Conservation (phyloP, 2,797 vertebrate species). For the Rhinophrynus dorsalis region DNA sequence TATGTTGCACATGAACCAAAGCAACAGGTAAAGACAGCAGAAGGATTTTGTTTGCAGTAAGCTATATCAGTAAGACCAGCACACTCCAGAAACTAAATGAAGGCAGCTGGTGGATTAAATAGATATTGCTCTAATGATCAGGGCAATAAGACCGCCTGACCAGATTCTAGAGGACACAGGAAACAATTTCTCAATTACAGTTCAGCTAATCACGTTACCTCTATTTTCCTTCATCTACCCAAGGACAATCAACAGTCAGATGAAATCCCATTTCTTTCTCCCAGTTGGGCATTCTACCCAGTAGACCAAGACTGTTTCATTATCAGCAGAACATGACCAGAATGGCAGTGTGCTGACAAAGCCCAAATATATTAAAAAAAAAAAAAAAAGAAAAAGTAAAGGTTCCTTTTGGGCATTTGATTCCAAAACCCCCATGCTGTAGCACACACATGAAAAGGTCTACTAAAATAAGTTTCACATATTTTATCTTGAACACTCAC, state of each 20-base stretch:
- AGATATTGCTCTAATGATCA: constrained; percentile 18
- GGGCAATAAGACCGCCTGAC: constrained; percentile 15
- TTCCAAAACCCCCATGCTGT: too few relatives aligned
- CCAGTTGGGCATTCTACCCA: constrained; percentile 25
- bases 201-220: constrained; percentile 25
- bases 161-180: constrained; percentile 31
- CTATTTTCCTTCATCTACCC: constrained; percentile 30
- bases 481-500: too few relatives aligned
- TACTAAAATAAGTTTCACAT: too few relatives aligned
- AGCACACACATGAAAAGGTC: too few relatives aligned
- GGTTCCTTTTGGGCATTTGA: too few relatives aligned
- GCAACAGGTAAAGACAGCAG: constrained; percentile 25
- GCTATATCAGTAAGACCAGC: constrained; percentile 26
- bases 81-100: constrained; percentile 14
- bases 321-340: constrained; percentile 14
- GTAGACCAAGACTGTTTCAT: constrained; percentile 34
- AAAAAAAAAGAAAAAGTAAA: too few relatives aligned
- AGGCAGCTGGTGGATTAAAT: constrained; percentile 24
- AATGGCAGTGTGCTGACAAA: background rate
- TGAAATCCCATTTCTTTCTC: constrained; percentile 27
- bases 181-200: constrained; percentile 30
- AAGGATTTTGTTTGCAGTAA: background rate
- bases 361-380: too few relatives aligned
- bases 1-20: constrained; percentile 19
- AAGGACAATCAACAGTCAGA: constrained; percentile 34